A percentile compares a stretch with the other conserved stretches of the same genome.
phyloP scores from a whole-genome alignment of 1,140 invertebrate genomes.

The Gonatopus flavifemur region DNA sequence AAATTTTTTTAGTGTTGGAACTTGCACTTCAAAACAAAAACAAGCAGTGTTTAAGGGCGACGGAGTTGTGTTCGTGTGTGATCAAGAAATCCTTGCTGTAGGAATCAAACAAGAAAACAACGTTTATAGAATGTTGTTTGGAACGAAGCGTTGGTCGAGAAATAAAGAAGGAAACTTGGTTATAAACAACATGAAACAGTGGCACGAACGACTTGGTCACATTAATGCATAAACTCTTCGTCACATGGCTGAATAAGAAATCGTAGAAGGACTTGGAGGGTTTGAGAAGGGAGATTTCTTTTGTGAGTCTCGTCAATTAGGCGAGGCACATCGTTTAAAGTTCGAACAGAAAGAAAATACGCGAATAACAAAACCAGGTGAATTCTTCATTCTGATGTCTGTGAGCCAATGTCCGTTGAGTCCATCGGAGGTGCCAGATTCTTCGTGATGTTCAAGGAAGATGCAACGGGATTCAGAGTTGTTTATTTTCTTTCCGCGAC shows the following conservation, averaged over 20 bases:
- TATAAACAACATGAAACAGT: too few species aligned
- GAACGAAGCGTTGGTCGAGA: neutral
- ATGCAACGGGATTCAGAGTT: constrained; percentile 18
- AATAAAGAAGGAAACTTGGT: too few species aligned
- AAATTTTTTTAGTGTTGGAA: constrained; percentile 25
- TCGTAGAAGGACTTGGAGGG: neutral
- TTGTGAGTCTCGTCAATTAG: constrained; percentile 25
- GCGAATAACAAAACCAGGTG: neutral
- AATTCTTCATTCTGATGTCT: neutral
- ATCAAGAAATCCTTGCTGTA: constrained; percentile 16
- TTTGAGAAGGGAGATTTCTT: neutral
- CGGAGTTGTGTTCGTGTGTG: neutral
- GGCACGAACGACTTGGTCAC: constrained; percentile 14
- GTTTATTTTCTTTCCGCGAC: too few species aligned
- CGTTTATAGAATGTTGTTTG: constrained; percentile 11
- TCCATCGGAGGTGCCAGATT: constrained; percentile 28
- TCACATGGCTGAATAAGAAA: neutral
- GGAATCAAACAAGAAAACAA: constrained; percentile 13
- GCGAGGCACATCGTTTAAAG: constrained; percentile 20
- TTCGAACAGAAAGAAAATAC: neutral
- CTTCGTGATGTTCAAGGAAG: constrained; percentile 33
- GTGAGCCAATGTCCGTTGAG: neutral
- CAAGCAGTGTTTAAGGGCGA: neutral
- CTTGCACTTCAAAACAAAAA: constrained; percentile 14
- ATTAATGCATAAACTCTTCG: constrained; percentile 1